A percentile compares a stretch with the other conserved stretches of the same genome.
Evolutionary conservation across 2,113 vertebrate genomes (phyloP).

Genomic region (Bubo blakistoni): DNA sequence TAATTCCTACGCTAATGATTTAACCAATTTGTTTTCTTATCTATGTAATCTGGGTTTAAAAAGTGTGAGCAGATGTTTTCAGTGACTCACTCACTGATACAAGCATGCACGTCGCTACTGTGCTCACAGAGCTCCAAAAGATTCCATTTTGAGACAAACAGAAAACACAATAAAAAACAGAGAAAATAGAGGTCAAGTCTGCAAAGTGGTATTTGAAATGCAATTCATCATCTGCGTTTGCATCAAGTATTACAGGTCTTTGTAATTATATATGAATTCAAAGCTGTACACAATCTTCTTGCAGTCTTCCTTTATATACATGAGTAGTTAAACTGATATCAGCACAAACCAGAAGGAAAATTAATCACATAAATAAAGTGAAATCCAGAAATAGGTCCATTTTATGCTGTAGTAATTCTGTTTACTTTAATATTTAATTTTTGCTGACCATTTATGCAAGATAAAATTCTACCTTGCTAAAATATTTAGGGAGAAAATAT

Average conservation of each 20-base stretch:
- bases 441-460: neutral
- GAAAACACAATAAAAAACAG: neutral
- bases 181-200: neutral
- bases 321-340: neutral
- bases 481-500: neutral
- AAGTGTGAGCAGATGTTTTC: neutral
- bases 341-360: neutral
- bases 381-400: neutral
- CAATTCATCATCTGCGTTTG: neutral
- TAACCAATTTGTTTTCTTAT: neutral
- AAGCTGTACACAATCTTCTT: neutral
- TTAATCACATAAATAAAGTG: neutral
- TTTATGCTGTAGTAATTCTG: neutral
- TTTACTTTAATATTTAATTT: neutral
- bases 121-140: neutral
- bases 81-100: neutral
- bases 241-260: neutral
- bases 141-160: neutral
- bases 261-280: neutral
- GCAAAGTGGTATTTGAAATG: neutral
- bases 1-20: neutral
- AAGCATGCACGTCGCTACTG: accelerated
- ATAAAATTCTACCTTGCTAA: neutral
- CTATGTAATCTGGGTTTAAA: neutral
- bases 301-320: neutral